Conservation (phyloP, 2,888 invertebrate species). For the Phortica magna region DNA sequence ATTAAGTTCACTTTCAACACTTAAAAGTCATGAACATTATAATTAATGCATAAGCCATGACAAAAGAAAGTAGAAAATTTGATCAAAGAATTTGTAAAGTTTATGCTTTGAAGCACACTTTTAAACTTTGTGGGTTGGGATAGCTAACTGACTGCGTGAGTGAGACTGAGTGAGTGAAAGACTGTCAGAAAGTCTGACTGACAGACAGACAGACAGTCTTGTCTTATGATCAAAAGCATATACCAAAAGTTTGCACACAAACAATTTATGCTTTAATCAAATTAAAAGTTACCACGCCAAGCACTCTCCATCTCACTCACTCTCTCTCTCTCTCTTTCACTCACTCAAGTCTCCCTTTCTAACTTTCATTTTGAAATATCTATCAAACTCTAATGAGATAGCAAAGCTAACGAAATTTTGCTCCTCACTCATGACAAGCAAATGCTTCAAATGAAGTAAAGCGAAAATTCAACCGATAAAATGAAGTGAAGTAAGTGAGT, state of each 20-base stretch:
- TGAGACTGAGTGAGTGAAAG: no score
- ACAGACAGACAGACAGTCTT: no score
- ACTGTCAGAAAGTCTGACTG: no score
- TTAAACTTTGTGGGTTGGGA: no score
- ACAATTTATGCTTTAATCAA: not conserved
- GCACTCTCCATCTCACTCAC: not conserved
- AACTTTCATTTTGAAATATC: not conserved
- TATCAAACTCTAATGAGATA: conserved; percentile 62
- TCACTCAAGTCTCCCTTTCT: conserved; percentile 26
- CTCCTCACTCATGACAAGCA: conserved; percentile 33
- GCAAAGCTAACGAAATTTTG: conserved; percentile 70
- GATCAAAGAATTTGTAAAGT: not conserved
- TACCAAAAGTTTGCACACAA: not conserved
- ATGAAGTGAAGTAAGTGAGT: not conserved
- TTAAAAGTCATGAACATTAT: no score
- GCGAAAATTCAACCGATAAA: not conserved
- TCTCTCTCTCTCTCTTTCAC: not conserved
- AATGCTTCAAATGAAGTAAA: conserved; percentile 8
- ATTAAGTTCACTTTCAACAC: no score
- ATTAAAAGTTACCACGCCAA: not conserved
- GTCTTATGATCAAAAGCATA: no score
- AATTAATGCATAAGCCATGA: not conserved
- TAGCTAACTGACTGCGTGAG: no score
- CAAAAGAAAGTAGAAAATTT: not conserved
- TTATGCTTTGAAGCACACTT: not conserved